These are phyloP conservation scores for Suricata suricatta DNA, from an alignment of 2,113 vertebrate species.

Conservation along the genomic window DNA sequence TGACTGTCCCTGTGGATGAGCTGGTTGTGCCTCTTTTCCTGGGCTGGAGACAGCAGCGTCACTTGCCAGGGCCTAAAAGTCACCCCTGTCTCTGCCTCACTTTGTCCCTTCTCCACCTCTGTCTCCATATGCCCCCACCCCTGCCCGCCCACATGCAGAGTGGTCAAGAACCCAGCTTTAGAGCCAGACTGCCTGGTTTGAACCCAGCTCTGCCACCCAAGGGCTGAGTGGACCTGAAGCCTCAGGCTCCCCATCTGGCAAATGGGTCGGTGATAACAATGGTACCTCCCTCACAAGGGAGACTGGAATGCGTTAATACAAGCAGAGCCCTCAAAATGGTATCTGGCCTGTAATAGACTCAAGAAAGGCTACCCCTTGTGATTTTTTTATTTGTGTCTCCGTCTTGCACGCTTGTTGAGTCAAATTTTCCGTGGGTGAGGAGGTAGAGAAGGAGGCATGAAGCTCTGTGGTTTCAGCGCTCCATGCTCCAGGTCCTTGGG, in stretches of 20 bases:
- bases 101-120: not conserved
- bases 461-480: not conserved
- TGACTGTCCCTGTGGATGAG: no score
- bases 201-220: not conserved
- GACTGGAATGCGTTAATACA: not conserved
- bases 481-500: not conserved
- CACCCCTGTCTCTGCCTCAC: rapidly evolving
- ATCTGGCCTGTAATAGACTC: not conserved
- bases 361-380: not conserved
- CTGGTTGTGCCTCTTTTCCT: not conserved
- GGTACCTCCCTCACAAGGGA: not conserved
- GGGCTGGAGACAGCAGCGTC: not conserved
- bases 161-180: no score
- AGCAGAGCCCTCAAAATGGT: not conserved
- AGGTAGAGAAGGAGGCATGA: not conserved
- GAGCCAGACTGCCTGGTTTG: not conserved
- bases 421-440: slow-evolving; percentile 59
- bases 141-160: not conserved
- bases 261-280: not conserved
- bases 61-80: not conserved
- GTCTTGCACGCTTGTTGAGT: slow-evolving; percentile 32
- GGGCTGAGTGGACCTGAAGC: not conserved
- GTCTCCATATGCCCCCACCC: no score
- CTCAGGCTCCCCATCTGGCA: not conserved
- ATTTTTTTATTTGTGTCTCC: slow-evolving; percentile 52